Base-by-base conservation (phyloP, 2,797 vertebrate species). In the Rhinatrema bivittatum region DNA sequence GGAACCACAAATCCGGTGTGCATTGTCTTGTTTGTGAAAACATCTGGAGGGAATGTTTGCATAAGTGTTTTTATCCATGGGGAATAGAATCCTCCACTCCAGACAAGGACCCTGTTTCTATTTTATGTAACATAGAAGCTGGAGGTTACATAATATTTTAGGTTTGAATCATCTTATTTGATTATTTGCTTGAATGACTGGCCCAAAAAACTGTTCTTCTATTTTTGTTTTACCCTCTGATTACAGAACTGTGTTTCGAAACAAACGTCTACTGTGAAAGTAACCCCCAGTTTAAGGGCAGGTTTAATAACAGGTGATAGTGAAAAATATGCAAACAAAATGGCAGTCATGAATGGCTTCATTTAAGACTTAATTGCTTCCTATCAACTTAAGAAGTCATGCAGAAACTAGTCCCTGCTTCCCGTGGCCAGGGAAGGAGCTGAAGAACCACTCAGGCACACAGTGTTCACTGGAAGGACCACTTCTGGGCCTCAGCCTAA, bases 361-460 rank as follows among this genome's bases (percentile, higher is more conserved):
- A 81, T 85, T 84, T 84, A 81, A 81, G 53, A 60, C 76, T 73
- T 85, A 84, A 85, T 84, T 83, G 76, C 75, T 80, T 78, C 82
- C 85, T 80, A 85, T 84, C 82, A 85, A 82, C 81, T 69, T 76
- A 83, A 79, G 76, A 85, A 83, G 82, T 84, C 80, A 84, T 79
- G 82, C 82, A 84, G 80, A 85, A 85, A 83, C 72, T 74, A n/a
- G 80, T 62, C 72, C 68, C 67, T 74, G 71, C 72, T 78, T 79
- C 69, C 78, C 56, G 44, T 68, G 70, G 72, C 50, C 62, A 5
- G 58, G 56, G 61, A 80, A 64, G n/a, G n/a, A 79, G 68, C 70
- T 53, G 58, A 68, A 74, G 62, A 76, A 81, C 78, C 80, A 83
- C 54, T 84, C 79, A 84, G 70, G 78, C 79, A 83, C 70, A 62